Percentiles rank a stretch among this genome's conserved stretches.
These are phyloP conservation scores for Aphidius colemani DNA, from an alignment of 2,888 invertebrate species.

Conservation along the genomic window DNA sequence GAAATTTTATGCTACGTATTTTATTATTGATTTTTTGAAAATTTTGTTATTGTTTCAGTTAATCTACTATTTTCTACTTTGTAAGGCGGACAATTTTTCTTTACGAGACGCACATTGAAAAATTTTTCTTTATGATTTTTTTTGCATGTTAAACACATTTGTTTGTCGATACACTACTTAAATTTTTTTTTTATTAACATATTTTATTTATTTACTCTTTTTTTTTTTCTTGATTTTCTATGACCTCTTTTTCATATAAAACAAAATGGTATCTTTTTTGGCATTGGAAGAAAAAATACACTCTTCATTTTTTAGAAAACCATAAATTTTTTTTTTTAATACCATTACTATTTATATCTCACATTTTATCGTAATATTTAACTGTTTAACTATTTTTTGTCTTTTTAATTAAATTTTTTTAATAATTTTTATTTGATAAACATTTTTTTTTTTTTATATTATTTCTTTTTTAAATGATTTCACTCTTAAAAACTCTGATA, in stretches of 20 bases:
- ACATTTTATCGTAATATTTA: not conserved
- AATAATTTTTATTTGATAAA: constrained; percentile 32
- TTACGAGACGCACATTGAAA: constrained; percentile 55
- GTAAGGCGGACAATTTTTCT: constrained; percentile 56
- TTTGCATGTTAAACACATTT: constrained; percentile 43
- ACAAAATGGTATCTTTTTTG: constrained; percentile 59
- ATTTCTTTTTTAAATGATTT: constrained; percentile 34
- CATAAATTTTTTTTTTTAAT: constrained; percentile 1
- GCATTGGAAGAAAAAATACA: constrained; percentile 60
- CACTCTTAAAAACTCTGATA: constrained; percentile 46
- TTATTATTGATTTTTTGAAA: constrained; percentile 48
- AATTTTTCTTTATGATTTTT: constrained; percentile 37
- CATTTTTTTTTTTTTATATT: constrained; percentile 38
- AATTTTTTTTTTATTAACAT: constrained; percentile 12
- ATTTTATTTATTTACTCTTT: constrained; percentile 20
- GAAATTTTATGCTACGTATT: constrained; percentile 7
- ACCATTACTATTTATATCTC: constrained; percentile 21
- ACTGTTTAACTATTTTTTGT: not conserved
- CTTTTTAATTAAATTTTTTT: constrained; percentile 19
- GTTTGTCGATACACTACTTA: constrained; percentile 45
- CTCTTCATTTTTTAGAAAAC: constrained; percentile 45
- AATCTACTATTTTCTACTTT: constrained; percentile 41
- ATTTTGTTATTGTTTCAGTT: constrained; percentile 44
- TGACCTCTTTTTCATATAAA: constrained; percentile 52
- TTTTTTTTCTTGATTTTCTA: constrained; percentile 46